Conservation (phyloP, 2,888 invertebrate species). For the Cecidostiba fungosa region DNA sequence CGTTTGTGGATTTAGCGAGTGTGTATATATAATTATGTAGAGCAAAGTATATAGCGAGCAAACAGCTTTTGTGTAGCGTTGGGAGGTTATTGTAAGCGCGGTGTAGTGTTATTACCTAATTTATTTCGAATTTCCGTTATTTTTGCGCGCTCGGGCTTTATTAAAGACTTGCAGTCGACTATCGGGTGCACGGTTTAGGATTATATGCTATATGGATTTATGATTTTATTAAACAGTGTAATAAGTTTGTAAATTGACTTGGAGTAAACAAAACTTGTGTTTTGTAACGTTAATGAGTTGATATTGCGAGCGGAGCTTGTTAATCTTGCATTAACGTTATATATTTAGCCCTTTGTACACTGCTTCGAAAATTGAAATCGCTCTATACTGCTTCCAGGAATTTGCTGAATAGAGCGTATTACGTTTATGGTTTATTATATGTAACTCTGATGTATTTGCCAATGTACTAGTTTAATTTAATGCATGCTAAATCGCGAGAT, state of each 20-base stretch:
- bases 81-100: background rate
- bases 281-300: background rate
- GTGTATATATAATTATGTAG: background rate
- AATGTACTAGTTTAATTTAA: too few relatives aligned
- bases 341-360: background rate
- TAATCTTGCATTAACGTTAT: too few relatives aligned
- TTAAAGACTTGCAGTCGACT: too few relatives aligned
- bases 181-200: background rate
- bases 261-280: background rate
- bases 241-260: background rate
- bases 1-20: too few relatives aligned
- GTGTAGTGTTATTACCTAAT: background rate
- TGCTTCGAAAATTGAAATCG: background rate
- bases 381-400: background rate
- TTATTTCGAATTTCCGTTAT: background rate
- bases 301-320: background rate
- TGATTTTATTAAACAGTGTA: background rate
- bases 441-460: background rate
- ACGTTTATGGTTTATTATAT: background rate
- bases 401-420: background rate
- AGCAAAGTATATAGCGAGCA: background rate
- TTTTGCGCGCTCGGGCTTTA: background rate
- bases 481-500: too few relatives aligned
- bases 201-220: background rate
- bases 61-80: background rate